Evolutionary conservation across 2,797 vertebrate species (phyloP).

Genomic region (Cryptoblepharus egeriae): DNA sequence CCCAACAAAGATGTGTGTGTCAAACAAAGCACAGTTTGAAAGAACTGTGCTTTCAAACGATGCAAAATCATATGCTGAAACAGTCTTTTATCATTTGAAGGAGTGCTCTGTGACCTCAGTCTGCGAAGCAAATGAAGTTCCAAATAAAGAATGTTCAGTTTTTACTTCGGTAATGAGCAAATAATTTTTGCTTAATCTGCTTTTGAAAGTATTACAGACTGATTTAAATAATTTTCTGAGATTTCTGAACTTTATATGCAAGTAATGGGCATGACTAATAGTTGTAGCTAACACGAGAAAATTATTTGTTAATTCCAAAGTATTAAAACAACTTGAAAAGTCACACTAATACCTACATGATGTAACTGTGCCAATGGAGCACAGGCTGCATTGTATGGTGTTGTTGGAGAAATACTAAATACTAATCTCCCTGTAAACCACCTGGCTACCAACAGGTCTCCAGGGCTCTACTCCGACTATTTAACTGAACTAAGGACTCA

Average conservation of each 20-base stretch:
- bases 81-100: neutral
- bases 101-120: neutral
- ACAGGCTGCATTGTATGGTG: too few species aligned
- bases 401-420: too few species aligned
- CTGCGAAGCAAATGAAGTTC: neutral
- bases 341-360: neutral
- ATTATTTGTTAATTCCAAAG: conserved; percentile 34
- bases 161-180: conserved; percentile 10
- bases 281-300: conserved; percentile 43
- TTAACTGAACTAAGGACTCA: too few species aligned
- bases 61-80: neutral
- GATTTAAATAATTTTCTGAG: conserved; percentile 23
- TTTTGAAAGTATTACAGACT: conserved; percentile 15
- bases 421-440: too few species aligned
- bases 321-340: conserved; percentile 8
- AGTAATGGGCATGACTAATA: conserved; percentile 43
- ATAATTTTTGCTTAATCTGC: conserved; percentile 34
- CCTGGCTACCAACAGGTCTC: too few species aligned
- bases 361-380: too few species aligned
- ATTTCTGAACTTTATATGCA: conserved; percentile 28
- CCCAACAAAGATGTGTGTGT: neutral
- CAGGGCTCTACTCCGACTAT: too few species aligned
- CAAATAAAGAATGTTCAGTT: neutral
- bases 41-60: neutral
- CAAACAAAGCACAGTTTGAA: too few species aligned